Evolutionary conservation across 2,888 invertebrate genomes (phyloP), one percentile per base, ranked within the genome.

Genomic region (Andrena bucephala): DNA sequence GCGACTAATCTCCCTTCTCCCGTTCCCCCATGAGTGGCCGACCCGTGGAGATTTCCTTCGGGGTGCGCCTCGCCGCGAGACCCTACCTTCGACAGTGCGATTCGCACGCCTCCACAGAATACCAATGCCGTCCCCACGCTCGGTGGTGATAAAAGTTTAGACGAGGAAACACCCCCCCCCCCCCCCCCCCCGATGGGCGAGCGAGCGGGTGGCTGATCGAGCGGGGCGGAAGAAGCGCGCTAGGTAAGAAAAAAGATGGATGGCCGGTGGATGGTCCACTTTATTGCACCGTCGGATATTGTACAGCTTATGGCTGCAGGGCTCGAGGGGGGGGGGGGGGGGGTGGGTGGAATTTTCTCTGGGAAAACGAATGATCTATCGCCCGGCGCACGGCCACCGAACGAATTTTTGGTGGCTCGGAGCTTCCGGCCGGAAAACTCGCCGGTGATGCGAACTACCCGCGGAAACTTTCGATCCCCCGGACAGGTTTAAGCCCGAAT

Each of bases 101-200:
- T 90, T 88, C 80, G 73, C 52, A 16, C 16, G 81, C 87, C 84
- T 89, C 88, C 85, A 86, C 89, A 88, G 91, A 90, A 90, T 89
- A 89, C 89, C 87, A 90, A 90, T 89, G 87, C 89, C 87, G 80
- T 69, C 72, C 72, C 62, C 72, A n/a, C 48, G 75, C 75, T 78
- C 70, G 81, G 83, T 66, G 84, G 82, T 85, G 89, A 77, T 90
- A 89, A 90, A 90, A 88, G 86, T 85, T 81, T 77, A 68, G 81
- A 63, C 72, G 77, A 31, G 67, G 54, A 68, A 79, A 33, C 63
- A 63, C 16, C 16, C 57, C 57, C 20, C n/a, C n/a, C n/a, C n/a
- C n/a, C n/a, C n/a, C n/a, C n/a, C n/a, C n/a, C n/a, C n/a, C 57
- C 50, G 83, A 81, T 54, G 65, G 36, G 70, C 42, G 57, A 60